phyloP scores from a whole-genome alignment of 2,888 invertebrate species.

The Arrhopalites spinosus region DNA sequence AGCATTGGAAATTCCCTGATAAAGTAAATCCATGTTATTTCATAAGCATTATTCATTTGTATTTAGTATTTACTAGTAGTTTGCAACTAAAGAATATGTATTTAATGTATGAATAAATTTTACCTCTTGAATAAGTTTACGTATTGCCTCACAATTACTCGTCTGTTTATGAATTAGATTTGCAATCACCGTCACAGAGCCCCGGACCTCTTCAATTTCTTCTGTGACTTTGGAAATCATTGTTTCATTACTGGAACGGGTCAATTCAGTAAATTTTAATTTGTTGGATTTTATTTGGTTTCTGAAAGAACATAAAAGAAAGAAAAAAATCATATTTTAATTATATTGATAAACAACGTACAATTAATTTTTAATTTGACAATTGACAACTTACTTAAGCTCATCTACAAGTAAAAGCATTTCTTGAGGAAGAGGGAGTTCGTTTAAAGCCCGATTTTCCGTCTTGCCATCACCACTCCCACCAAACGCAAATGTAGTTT shows the following conservation, averaged over 20 bases:
- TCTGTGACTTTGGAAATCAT: slow-evolving; percentile 35
- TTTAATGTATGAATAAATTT: no score
- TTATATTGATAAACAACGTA: no score
- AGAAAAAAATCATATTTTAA: no score
- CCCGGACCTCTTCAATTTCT: slow-evolving; percentile 36
- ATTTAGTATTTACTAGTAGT: no score
- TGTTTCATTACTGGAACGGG: slow-evolving; percentile 26
- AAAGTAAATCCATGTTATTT: background rate
- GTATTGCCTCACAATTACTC: slow-evolving; percentile 30
- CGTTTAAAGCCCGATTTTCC: slow-evolving; percentile 30
- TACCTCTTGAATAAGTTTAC: slow-evolving; percentile 32
- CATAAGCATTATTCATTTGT: no score
- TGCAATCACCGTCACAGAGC: slow-evolving; percentile 24
- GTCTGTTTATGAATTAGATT: slow-evolving; percentile 35
- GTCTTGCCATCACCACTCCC: slow-evolving; percentile 30
- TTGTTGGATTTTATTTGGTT: slow-evolving; percentile 36
- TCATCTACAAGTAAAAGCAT: slow-evolving; percentile 32
- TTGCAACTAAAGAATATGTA: no score
- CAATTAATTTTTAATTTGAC: no score
- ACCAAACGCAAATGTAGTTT: slow-evolving; percentile 36
- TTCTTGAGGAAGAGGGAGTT: slow-evolving; percentile 32
- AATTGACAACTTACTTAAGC: slow-evolving; percentile 36
- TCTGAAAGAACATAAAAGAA: no score
- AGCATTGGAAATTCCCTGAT: slow-evolving; percentile 32
- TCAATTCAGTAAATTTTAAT: slow-evolving; percentile 32